A percentile compares a stretch with the other conserved stretches of the same genome.
Evolutionary conservation across 2,888 invertebrate genomes (phyloP).

Genomic region (Oscheius sp.): DNA sequence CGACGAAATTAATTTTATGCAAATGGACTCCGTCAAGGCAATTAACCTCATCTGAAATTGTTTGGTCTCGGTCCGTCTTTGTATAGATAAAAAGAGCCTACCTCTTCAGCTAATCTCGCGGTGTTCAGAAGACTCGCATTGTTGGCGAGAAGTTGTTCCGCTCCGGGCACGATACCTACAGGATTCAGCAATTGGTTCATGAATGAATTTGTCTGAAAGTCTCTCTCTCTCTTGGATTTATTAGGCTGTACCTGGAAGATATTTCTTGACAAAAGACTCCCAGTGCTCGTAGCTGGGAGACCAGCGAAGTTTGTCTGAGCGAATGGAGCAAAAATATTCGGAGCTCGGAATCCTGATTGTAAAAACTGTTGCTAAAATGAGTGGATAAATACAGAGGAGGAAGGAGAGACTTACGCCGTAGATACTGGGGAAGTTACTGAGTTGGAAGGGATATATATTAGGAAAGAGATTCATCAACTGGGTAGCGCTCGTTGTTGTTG

Average conservation of each 20-base stretch:
- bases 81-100: too few relatives aligned
- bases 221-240: background rate
- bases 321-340: background rate
- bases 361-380: conserved; percentile 2
- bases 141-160: too few relatives aligned
- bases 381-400: background rate
- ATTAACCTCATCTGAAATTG: too few relatives aligned
- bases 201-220: background rate
- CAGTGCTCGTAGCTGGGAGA: background rate
- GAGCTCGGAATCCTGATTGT: conserved; percentile 13
- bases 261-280: too few relatives aligned
- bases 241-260: background rate
- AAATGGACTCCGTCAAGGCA: too few relatives aligned
- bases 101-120: too few relatives aligned
- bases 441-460: background rate
- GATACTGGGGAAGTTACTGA: background rate
- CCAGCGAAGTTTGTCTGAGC: background rate
- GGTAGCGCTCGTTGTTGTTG: background rate
- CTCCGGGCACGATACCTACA: background rate
- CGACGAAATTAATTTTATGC: too few relatives aligned
- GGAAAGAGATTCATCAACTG: background rate
- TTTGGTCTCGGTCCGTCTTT: too few relatives aligned
- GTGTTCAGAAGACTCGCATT: too few relatives aligned
- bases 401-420: background rate
- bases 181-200: conserved; percentile 2